These are phyloP conservation scores for Mobula hypostoma DNA, from an alignment of 2,113 vertebrate genomes.

Conservation along the genomic window DNA sequence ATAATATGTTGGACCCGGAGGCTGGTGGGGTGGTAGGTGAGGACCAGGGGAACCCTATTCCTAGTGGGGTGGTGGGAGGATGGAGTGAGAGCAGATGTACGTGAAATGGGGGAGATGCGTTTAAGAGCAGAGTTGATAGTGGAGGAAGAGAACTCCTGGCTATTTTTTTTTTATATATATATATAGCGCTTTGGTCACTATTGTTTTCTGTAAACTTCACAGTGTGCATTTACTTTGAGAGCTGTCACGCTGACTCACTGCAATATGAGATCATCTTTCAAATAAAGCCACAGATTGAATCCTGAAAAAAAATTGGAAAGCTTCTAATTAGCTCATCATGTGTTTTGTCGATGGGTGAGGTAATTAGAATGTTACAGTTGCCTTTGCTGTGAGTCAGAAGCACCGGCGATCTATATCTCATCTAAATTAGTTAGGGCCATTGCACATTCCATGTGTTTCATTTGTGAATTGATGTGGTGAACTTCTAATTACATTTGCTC, in stretches of 20 bases:
- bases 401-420: not conserved
- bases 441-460: not conserved
- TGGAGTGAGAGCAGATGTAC: no score
- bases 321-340: slow-evolving; percentile 16
- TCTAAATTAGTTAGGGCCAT: not conserved
- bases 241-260: not conserved
- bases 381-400: not conserved
- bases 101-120: no score
- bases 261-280: not conserved
- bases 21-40: no score
- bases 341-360: not conserved
- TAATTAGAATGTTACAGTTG: not conserved
- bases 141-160: not conserved
- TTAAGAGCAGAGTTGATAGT: no score
- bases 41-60: no score
- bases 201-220: not conserved
- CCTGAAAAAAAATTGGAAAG: not conserved
- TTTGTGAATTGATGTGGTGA: not conserved
- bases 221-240: not conserved
- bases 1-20: no score
- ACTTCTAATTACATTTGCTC: not conserved
- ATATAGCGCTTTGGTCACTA: not conserved
- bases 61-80: no score
- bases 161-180: no score
- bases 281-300: not conserved